Base-by-base conservation (phyloP, 92 coral and sea anemone species). In the Nematostella vectensis region DNA sequence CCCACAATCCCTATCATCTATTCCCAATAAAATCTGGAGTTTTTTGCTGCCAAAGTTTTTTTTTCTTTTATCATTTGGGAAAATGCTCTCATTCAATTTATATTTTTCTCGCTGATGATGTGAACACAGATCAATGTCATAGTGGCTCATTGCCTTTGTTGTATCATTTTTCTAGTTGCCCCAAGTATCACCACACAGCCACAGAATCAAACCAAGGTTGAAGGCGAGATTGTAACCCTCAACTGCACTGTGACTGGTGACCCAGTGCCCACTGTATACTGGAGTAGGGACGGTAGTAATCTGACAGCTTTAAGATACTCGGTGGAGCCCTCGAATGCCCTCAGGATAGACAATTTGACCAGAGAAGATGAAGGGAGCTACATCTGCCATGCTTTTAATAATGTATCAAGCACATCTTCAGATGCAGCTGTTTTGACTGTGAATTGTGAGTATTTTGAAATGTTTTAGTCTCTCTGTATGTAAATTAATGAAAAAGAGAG, bases 221-320 rank as follows among this genome's bases (percentile, higher is more conserved):
- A 64, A 40, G 40, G 70, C 30, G 17, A 31, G n/a, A 39, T 25
- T 37, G 81, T 67, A 22, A 45, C 47, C n/a, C 25, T 74, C 2
- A 30, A n/a, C 33, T 74, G 81, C 31, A 59, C 39, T 24, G 74
- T 53, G 10, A 36, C 50, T 9, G 81, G 81, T 15, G 61, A 59
- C 48, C 81, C 81, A 51, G 25, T 36, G 16, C 81, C 81, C 15
- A 31, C 25, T 0, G 52, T 74, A 15, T 1, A 22, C 6, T 74
- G 81, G 81, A 44, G 47, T 40, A 74, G 60, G 44, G 47, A 59
- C 23, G 36, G 56, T 3, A 43, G 11, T 49, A 48, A 43, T 15
- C 45, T 56, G 31, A 42, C 26, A 20, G 11, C 57, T 37, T 30
- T 58, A 16, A 24, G 51, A 31, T 50, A 58, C 31, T 19, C 59